Conservation (phyloP, 2,113 vertebrate species). For the Brachypodius melanocephalos region DNA sequence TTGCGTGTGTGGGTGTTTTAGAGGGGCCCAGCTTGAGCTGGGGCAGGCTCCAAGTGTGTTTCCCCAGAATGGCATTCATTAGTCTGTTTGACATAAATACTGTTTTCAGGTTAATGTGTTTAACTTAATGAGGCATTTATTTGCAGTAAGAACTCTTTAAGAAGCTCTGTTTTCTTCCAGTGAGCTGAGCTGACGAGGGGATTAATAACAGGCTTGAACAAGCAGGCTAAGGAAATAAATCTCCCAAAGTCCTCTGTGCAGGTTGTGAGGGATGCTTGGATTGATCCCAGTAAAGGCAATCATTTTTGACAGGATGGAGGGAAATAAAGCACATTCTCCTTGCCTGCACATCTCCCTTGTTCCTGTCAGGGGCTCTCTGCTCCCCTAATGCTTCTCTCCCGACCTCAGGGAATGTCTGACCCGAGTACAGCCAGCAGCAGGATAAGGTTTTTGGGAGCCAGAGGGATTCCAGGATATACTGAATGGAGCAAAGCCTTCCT, state of each 20-base stretch:
- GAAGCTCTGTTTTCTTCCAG: constrained; percentile 58
- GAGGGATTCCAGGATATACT: accelerated
- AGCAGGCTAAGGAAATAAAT: constrained; percentile 63
- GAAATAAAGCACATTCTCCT: background rate
- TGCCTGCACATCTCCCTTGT: background rate
- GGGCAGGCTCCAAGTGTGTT: background rate
- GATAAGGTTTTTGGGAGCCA: background rate
- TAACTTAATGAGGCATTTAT: constrained; percentile 73
- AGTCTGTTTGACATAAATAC: constrained; percentile 57
- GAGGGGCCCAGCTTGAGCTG: background rate
- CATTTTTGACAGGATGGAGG: constrained; percentile 22
- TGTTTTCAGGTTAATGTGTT: constrained; percentile 62
- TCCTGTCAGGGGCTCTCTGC: background rate
- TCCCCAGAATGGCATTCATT: constrained; percentile 32
- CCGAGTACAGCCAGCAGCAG: background rate
- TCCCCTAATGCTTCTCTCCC: background rate
- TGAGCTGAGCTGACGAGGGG: constrained; percentile 51
- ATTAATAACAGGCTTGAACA: constrained; percentile 71
- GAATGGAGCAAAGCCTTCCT: background rate
- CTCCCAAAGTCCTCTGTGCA: constrained; percentile 26
- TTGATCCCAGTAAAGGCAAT: constrained; percentile 52
- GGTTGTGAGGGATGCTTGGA: constrained; percentile 45
- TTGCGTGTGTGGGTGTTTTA: background rate
- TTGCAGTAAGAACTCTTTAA: constrained; percentile 64
- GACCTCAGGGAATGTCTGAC: background rate